Base-by-base conservation (phyloP, 1,140 invertebrate genomes). In the Sesamia nonagrioides region DNA sequence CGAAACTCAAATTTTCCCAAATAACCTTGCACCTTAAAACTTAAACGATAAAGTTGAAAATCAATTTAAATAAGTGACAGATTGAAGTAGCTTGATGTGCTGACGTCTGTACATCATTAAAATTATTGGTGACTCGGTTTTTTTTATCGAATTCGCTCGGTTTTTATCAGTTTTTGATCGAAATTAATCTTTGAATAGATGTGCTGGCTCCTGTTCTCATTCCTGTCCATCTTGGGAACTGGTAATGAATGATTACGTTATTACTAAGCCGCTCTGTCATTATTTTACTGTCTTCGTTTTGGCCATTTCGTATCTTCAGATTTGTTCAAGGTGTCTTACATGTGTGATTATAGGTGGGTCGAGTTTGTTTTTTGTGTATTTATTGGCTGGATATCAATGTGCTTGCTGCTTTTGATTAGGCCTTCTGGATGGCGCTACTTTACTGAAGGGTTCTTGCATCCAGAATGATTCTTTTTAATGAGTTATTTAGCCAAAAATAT, bases 211-310 rank as follows among this genome's bases (percentile, higher is more conserved):
- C 73, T 37, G 72, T 6, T 35, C 37, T 40, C 17, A 60, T 7
- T 17, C 21, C 35, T 40, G 37, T 6, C 69, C 69, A 75, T 76
- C 0, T 75, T 63, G 6, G 60, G 56, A 15, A 35, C 73, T 18
- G 56, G 73, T 63, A 76, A 61, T 61, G 72, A 37, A 52, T 40
- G 63, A 63, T 73, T 58, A 71, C 48, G 68, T 71, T 21, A 75
- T 75, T 75, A 71, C 21, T n/a, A 54, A n/a, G 37, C 73, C 73
- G 73, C 58, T 66, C 73, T 76, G 73, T 76, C 58, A 76, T 76
- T 76, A 74, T 58, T 74, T 45, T 60, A 27, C 17, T 45, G 52
- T 58, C 2, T 56, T 45, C 17, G 35, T 40, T 60, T 56, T 72
- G 27, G 69, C 7, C 2, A 45, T 72, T 60, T 45, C n/a, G 52